Percentiles rank a stretch among this genome's conserved stretches.
phyloP scores from a whole-genome alignment of 2,888 invertebrate genomes.

The Myathropa florea region DNA sequence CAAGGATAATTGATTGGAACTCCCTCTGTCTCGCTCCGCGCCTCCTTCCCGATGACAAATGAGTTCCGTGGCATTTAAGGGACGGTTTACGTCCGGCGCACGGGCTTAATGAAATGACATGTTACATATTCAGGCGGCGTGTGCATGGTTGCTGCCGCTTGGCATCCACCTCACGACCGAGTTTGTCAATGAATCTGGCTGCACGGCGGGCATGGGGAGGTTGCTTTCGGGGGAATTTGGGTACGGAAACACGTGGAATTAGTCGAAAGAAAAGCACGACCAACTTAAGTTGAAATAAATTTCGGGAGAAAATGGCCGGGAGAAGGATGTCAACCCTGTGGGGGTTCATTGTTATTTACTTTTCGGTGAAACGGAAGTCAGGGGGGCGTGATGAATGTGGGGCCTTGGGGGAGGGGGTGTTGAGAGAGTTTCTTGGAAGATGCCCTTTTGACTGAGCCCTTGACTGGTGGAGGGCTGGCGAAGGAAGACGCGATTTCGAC shows the following conservation, averaged over 20 bases:
- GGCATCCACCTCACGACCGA: background rate
- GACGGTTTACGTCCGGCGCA: background rate
- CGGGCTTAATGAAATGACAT: background rate
- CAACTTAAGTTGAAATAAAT: background rate
- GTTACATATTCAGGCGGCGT: background rate
- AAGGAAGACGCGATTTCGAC: no score
- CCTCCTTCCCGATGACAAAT: background rate
- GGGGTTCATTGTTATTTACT: background rate
- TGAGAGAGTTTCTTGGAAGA: no score
- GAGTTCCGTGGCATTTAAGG: conserved; percentile 4
- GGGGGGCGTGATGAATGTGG: no score
- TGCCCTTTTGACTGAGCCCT: no score
- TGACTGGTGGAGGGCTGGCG: no score
- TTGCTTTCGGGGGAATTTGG: background rate
- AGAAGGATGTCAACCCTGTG: background rate
- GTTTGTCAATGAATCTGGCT: background rate
- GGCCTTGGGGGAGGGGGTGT: no score
- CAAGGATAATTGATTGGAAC: conserved; percentile 21
- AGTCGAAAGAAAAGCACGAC: background rate
- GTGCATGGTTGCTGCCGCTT: background rate
- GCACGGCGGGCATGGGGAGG: background rate
- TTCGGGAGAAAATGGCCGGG: background rate
- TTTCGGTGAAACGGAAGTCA: no score
- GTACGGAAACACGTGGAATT: background rate
- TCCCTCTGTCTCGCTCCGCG: background rate